A percentile compares a stretch with the other conserved stretches of the same genome.
These are phyloP conservation scores for Tupiocoris notatus DNA, from an alignment of 2,888 invertebrate genomes.

Conservation along the genomic window DNA sequence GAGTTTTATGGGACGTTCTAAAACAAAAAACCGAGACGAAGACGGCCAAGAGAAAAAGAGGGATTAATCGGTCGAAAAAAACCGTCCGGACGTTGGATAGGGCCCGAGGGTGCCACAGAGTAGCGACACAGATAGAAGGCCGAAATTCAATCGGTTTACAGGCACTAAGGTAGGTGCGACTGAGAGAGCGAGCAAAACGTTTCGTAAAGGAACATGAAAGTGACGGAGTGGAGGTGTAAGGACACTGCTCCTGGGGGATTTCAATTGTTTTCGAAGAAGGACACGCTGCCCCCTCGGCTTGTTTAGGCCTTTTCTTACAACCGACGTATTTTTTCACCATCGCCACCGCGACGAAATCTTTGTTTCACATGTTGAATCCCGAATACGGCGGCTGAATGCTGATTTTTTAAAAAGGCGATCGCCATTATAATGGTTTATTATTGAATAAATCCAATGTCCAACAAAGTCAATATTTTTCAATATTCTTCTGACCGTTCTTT, in stretches of 20 bases:
- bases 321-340: too few species aligned
- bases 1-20: too few species aligned
- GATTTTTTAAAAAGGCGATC: too few species aligned
- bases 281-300: background rate
- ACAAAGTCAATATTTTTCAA: too few species aligned
- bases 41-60: constrained; percentile 1
- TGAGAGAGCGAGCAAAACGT: background rate
- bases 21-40: too few species aligned
- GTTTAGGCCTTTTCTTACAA: background rate
- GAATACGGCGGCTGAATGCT: too few species aligned
- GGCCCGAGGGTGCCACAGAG: background rate
- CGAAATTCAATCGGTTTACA: constrained; percentile 1
- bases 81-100: background rate
- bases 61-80: background rate
- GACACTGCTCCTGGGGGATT: constrained; percentile 17
- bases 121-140: background rate
- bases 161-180: background rate
- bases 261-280: constrained; percentile 12
- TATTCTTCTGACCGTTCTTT: too few species aligned
- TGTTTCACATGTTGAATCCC: too few species aligned
- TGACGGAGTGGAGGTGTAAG: background rate
- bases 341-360: too few species aligned
- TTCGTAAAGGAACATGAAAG: background rate
- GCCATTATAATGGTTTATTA: too few species aligned
- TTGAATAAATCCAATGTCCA: too few species aligned